Percentiles rank a stretch among this genome's conserved stretches.
These are phyloP conservation scores for Chionoecetes opilio DNA, from an alignment of 1,140 invertebrate genomes.

Conservation along the genomic window DNA sequence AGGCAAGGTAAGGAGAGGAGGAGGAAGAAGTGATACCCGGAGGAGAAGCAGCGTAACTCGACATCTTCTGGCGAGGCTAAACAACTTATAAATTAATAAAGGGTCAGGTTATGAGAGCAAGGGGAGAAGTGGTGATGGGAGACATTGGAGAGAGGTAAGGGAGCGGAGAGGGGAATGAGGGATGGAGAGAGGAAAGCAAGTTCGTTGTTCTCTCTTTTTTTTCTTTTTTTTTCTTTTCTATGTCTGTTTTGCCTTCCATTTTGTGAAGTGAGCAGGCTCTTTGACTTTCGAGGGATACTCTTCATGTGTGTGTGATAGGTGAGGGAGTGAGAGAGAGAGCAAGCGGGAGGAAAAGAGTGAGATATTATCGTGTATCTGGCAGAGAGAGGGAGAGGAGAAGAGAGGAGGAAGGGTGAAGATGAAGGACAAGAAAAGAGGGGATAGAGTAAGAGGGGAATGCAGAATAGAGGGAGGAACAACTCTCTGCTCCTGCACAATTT, in stretches of 20 bases:
- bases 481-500: too few relatives aligned
- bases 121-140: background rate
- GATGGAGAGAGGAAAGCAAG: background rate
- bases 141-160: background rate
- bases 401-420: too few relatives aligned
- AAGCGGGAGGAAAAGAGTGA: too few relatives aligned
- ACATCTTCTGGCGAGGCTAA: slow-evolving; percentile 5
- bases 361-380: background rate
- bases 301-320: too few relatives aligned
- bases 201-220: background rate
- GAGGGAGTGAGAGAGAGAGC: too few relatives aligned
- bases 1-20: too few relatives aligned
- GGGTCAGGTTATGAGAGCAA: background rate
- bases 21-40: background rate
- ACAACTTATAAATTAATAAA: slow-evolving; percentile 22
- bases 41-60: background rate
- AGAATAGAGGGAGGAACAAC: too few relatives aligned
- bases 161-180: background rate
- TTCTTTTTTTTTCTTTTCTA: background rate
- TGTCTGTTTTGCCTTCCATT: background rate
- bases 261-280: background rate
- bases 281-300: background rate
- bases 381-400: too few relatives aligned
- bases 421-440: too few relatives aligned
- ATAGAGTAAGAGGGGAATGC: too few relatives aligned